phyloP scores from a whole-genome alignment of 1,140 invertebrate genomes.

The Magallana ariakensis region DNA sequence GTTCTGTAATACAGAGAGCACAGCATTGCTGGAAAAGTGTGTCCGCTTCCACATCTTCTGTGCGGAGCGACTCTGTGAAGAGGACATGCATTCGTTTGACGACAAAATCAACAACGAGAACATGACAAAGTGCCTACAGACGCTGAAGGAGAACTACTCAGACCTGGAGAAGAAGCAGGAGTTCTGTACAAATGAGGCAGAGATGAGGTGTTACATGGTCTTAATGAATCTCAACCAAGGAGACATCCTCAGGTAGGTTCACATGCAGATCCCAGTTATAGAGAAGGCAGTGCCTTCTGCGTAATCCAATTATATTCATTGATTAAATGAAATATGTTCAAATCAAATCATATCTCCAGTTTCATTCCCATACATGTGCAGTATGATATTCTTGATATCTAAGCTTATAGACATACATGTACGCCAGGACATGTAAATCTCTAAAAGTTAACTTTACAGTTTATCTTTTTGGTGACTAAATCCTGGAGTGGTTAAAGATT shows the following conservation, averaged over 20 bases:
- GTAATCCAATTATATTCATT: too few relatives aligned
- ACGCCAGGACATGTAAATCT: too few relatives aligned
- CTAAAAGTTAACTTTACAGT: too few relatives aligned
- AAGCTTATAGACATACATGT: too few relatives aligned
- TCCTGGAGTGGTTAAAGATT: too few relatives aligned
- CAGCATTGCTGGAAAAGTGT: constrained; percentile 94
- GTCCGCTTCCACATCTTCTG: constrained; percentile 98
- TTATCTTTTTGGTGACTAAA: too few relatives aligned
- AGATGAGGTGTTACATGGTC: constrained; percentile 96
- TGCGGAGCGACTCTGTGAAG: constrained; percentile 91
- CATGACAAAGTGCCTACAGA: constrained; percentile 96
- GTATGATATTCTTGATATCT: too few relatives aligned
- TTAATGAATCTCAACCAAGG: constrained; percentile 95
- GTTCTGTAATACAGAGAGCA: constrained; percentile 88
- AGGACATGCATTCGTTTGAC: constrained; percentile 93
- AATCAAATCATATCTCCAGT: too few relatives aligned
- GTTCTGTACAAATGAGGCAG: constrained; percentile 89
- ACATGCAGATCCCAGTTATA: not conserved
- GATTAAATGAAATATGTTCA: too few relatives aligned
- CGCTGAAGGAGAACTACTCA: constrained; percentile 94
- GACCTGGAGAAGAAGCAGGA: constrained; percentile 86
- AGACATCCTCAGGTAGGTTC: constrained; percentile 91
- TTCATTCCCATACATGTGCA: too few relatives aligned
- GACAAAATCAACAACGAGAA: constrained; percentile 98
- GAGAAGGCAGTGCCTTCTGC: too few relatives aligned